Conservation (phyloP, 2,113 vertebrate species). For the Amazona guildingii region DNA sequence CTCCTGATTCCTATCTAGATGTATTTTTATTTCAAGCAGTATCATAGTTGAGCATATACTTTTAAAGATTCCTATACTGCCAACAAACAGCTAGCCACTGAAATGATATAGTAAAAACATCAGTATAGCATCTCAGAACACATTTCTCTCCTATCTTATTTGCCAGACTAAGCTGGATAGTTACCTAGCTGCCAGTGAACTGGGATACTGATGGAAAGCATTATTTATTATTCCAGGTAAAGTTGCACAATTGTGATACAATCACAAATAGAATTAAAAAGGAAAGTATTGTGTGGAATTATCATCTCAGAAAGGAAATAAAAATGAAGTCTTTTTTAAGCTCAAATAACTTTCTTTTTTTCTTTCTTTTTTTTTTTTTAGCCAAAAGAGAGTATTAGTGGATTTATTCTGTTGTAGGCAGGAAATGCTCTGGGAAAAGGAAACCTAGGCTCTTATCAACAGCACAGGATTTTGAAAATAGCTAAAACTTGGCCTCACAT, state of each 20-base stretch:
- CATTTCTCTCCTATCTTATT: neutral
- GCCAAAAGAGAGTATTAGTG: neutral
- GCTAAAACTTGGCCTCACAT: neutral
- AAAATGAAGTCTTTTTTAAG: neutral
- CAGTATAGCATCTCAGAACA: neutral
- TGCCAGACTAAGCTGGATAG: constrained; percentile 14
- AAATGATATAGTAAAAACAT: neutral
- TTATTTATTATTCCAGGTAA: constrained; percentile 12
- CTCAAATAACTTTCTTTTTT: neutral
- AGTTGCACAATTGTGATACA: neutral
- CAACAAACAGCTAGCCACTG: neutral
- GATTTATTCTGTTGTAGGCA: neutral
- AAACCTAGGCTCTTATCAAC: neutral
- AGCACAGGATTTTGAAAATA: neutral
- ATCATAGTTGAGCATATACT: neutral
- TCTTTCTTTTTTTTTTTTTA: neutral
- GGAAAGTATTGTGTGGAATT: neutral
- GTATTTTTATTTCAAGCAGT: neutral
- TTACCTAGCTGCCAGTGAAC: neutral
- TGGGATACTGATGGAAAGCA: neutral
- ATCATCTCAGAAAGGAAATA: neutral
- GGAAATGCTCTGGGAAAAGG: neutral
- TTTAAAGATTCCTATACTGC: neutral
- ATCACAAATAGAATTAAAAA: neutral
- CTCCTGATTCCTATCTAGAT: neutral